A percentile compares a stretch with the other conserved stretches of the same genome.
Evolutionary conservation across 2,113 vertebrate species (phyloP).

Genomic region (Gallinago undulata): DNA sequence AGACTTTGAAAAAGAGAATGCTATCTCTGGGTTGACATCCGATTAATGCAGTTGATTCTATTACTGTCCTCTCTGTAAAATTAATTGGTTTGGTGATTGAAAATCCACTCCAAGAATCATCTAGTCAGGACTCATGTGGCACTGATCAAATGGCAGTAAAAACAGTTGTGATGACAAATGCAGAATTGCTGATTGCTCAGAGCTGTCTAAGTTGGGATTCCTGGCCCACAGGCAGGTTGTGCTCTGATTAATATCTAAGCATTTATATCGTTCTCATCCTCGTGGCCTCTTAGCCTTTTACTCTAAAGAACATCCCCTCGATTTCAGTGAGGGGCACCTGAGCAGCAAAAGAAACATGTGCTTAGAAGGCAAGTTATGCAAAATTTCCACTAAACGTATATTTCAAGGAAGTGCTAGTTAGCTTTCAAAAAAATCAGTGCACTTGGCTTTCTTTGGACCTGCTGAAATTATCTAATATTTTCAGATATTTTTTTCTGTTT

Average conservation of each 20-base stretch:
- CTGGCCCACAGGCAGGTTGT: conserved; percentile 43
- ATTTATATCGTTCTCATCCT: not conserved
- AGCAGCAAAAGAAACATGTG: not conserved
- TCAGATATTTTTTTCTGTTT: not conserved
- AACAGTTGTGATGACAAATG: conserved; percentile 67
- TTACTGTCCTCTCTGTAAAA: conserved; percentile 11
- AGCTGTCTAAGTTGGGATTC: conserved; percentile 44
- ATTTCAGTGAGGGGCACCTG: not conserved
- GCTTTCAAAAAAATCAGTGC: not conserved
- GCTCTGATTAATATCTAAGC: conserved; percentile 22
- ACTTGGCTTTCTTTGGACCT: not conserved
- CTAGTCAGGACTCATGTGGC: conserved; percentile 47
- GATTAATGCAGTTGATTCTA: not conserved
- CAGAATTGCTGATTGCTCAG: conserved; percentile 55
- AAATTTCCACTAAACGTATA: not conserved
- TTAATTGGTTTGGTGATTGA: conserved; percentile 63
- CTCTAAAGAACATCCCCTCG: not conserved
- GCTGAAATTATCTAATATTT: not conserved
- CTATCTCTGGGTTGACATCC: not conserved
- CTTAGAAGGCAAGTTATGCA: not conserved
- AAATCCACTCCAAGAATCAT: conserved; percentile 53
- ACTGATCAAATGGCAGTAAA: conserved; percentile 66
- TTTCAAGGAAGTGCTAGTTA: not conserved
- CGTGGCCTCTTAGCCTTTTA: not conserved
- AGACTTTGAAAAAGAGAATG: not conserved